These are phyloP conservation scores for Achlya flavicornis DNA, from an alignment of 2,888 invertebrate species.

Conservation along the genomic window DNA sequence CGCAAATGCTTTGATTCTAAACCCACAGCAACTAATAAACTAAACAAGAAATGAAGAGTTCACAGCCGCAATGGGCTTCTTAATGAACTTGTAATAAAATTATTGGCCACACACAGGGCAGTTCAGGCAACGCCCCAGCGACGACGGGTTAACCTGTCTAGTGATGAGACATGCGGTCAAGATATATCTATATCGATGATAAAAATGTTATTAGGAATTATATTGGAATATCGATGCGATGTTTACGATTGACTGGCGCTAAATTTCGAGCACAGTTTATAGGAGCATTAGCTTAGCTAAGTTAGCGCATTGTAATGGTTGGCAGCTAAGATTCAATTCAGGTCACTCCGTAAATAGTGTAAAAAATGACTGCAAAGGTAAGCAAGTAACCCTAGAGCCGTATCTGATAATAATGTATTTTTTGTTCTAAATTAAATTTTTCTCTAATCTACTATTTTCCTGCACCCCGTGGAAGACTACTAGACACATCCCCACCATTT, in stretches of 20 bases:
- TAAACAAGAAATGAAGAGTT: conserved; percentile 55
- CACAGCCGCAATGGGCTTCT: conserved; percentile 64
- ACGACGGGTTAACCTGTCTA: conserved; percentile 74
- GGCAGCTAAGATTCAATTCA: too few species aligned
- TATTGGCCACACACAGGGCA: conserved; percentile 82
- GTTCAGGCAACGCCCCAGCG: conserved; percentile 75
- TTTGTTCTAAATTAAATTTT: too few species aligned
- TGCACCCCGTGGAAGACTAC: conserved; percentile 14
- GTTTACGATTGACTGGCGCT: too few species aligned
- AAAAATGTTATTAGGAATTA: background rate
- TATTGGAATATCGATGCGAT: too few species aligned
- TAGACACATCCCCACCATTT: conserved; percentile 20
- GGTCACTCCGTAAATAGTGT: too few species aligned
- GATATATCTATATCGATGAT: conserved; percentile 36
- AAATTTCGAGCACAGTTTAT: too few species aligned
- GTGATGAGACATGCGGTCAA: conserved; percentile 39
- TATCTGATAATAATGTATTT: too few species aligned
- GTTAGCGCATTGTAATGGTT: too few species aligned
- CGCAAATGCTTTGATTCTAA: conserved; percentile 28
- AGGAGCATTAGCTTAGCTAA: too few species aligned
- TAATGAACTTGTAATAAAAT: conserved; percentile 83
- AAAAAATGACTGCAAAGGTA: too few species aligned
- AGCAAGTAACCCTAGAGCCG: too few species aligned
- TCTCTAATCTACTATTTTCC: too few species aligned
- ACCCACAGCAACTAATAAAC: conserved; percentile 44